Evolutionary conservation across 1,140 invertebrate genomes (phyloP), one percentile per base, ranked within the genome.

Genomic region (Teleopsis dalmanni): DNA sequence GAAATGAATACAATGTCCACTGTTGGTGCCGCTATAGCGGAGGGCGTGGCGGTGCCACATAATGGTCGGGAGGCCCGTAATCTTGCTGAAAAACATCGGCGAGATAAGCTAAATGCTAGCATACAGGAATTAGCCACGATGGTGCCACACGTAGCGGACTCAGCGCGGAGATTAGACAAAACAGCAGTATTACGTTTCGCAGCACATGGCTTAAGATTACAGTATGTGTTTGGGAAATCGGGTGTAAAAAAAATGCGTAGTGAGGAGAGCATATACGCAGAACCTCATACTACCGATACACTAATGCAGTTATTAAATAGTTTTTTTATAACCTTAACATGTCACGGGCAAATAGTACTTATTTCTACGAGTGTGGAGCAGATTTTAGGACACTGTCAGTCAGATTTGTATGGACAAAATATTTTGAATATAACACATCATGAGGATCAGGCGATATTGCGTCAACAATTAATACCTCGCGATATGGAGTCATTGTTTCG

Each of bases 81-180:
- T 69, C 75, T 81, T 59, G 88, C 88, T 2, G 93, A 96, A 63
- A 95, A 95, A 70, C 81, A 88, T 64, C 76, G 93, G 8, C 75
- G 92, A 3, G 90, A 95, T 66, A 92, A 88, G 64, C 76, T 95
- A 41, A 95, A 94, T 66, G 79, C 81, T 18, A 90, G 85, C 58
- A 93, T 96, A 48, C 78, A 78, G 7, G 82, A 88, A 61, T 75
- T 96, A 65, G 84, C 88, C 0, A 73, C 77, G 9, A 76, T 94
- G 53, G 84, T 95, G 22, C 91, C 90, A 2, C 82, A 87, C 55
- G 85, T 90, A 5, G 78, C 85, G 3, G 81, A 79, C 57, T 84
- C 88, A 50, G 76, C 82, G 0, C 83, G 87, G 51, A 82, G 83
- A 50, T 75, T 92, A 57, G 91, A 95, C 73, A 95, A 95, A 71